phyloP scores from a whole-genome alignment of 2,113 vertebrate genomes.

The Thunnus thynnus region DNA sequence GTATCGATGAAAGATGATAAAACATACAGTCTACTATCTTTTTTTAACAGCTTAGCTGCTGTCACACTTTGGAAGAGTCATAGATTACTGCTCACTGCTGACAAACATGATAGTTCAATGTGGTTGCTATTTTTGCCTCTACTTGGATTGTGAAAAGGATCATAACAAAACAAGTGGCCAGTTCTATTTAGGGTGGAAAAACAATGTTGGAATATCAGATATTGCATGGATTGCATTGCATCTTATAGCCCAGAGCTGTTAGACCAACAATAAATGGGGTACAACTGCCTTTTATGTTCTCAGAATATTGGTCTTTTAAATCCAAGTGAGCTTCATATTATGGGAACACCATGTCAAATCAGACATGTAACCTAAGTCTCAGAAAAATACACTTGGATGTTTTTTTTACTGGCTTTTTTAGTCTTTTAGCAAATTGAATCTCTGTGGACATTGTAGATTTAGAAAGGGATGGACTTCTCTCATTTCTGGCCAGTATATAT shows the following conservation, averaged over 20 bases:
- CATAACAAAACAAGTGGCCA: conserved; percentile 54
- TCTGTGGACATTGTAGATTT: neutral
- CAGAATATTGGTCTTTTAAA: conserved; percentile 41
- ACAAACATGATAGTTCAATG: conserved; percentile 42
- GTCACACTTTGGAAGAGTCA: conserved; percentile 3
- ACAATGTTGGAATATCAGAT: conserved; percentile 38
- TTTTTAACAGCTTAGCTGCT: neutral
- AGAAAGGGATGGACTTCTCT: neutral
- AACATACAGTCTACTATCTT: neutral
- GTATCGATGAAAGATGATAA: conserved; percentile 15
- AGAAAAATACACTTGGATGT: conserved; percentile 32
- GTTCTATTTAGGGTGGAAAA: conserved; percentile 56
- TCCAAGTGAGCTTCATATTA: conserved; percentile 32
- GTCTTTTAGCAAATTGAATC: neutral
- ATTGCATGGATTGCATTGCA: conserved; percentile 21
- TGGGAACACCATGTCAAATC: conserved; percentile 34
- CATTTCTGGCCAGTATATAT: neutral
- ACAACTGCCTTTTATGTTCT: conserved; percentile 10
- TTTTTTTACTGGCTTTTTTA: conserved; percentile 25
- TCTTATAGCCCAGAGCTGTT: neutral
- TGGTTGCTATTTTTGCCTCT: conserved; percentile 48
- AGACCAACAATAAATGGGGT: neutral
- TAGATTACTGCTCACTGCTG: conserved; percentile 41
- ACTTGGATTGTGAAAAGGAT: conserved; percentile 40
- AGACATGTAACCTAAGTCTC: conserved; percentile 38